Percentiles rank a stretch among this genome's conserved stretches.
Conservation (phyloP, 2,113 vertebrate genomes). For the Eclectus roratus region DNA sequence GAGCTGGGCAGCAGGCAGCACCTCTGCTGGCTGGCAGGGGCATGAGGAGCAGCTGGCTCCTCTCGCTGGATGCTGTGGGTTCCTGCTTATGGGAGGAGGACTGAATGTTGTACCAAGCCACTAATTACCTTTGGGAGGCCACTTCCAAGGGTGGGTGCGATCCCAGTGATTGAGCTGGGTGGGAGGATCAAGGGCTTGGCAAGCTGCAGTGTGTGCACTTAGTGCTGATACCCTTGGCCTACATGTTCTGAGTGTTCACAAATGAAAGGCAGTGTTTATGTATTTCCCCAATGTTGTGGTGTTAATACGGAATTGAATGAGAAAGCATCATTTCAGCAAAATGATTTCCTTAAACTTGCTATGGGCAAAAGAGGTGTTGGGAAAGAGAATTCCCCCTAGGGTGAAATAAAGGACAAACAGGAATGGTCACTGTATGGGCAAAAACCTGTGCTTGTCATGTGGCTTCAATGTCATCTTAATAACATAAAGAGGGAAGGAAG, state of each 20-base stretch:
- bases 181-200: conserved; percentile 37
- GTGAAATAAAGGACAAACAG: neutral
- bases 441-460: neutral
- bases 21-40: neutral
- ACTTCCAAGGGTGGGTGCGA: neutral
- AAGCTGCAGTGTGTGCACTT: neutral
- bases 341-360: neutral
- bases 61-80: neutral
- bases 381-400: neutral
- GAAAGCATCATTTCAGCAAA: neutral
- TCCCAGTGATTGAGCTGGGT: neutral
- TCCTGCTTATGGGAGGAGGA: neutral
- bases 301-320: neutral
- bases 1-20: neutral
- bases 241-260: neutral
- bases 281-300: neutral
- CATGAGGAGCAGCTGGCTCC: neutral
- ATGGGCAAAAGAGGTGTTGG: neutral
- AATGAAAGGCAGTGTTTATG: neutral
- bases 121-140: conserved; percentile 26
- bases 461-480: neutral
- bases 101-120: neutral
- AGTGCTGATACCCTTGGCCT: neutral
- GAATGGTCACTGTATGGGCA: neutral
- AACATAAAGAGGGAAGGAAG: neutral